Evolutionary conservation across 1,140 invertebrate species (phyloP).

Genomic region (Eriosoma lanigerum): DNA sequence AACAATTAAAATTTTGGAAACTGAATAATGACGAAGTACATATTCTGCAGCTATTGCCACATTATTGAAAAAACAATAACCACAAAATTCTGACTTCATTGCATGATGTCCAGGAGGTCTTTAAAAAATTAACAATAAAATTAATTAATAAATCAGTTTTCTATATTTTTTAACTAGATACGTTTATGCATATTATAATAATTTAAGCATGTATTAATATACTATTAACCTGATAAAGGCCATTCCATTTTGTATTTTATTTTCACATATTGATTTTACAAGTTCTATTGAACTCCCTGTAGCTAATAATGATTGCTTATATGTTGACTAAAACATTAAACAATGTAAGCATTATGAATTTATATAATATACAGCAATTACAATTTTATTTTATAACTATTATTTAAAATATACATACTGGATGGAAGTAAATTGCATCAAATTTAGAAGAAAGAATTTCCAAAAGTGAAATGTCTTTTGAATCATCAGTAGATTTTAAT

Average conservation of each 20-base stretch:
- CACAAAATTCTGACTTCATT: constrained; percentile 82
- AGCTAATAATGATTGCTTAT: constrained; percentile 72
- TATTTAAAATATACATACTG: constrained; percentile 63
- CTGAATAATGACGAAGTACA: constrained; percentile 66
- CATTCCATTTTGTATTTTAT: constrained; percentile 81
- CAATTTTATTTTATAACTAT: not conserved
- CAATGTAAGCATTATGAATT: not conserved
- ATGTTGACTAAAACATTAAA: constrained; percentile 72
- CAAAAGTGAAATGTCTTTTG: constrained; percentile 63
- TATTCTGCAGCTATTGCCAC: constrained; percentile 89
- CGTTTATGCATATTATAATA: not conserved
- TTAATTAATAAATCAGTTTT: not conserved
- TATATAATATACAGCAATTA: not conserved
- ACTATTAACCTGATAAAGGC: constrained; percentile 67
- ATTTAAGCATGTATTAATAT: not conserved
- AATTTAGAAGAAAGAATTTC: constrained; percentile 76
- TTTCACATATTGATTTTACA: constrained; percentile 71
- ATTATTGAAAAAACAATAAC: constrained; percentile 98
- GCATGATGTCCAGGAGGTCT: constrained; percentile 98
- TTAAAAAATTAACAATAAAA: constrained; percentile 10
- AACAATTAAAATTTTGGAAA: constrained; percentile 81
- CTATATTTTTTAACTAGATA: too few relatives aligned
- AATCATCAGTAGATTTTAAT: constrained; percentile 66
- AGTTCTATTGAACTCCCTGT: constrained; percentile 80
- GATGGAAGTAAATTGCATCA: constrained; percentile 86